Evolutionary conservation across 2,888 invertebrate genomes (phyloP).

Genomic region (Uloborus plumipes): DNA sequence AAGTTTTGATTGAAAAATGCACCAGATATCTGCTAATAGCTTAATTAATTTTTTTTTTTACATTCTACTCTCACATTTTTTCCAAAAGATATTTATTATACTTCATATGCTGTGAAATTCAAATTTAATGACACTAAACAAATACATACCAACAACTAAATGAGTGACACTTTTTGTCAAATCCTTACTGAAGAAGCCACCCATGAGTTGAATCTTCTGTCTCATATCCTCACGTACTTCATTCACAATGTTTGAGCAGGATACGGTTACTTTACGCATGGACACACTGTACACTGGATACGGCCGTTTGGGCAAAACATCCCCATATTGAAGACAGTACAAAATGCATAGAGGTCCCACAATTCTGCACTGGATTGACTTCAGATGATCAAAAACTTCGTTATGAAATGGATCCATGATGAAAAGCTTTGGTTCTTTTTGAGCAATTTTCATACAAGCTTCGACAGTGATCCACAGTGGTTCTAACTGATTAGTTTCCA

Average conservation of each 20-base stretch:
- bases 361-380: slow-evolving; percentile 77
- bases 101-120: too few relatives aligned
- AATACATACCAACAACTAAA: slow-evolving; percentile 77
- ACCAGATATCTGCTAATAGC: too few relatives aligned
- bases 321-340: slow-evolving; percentile 80
- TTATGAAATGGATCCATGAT: slow-evolving; percentile 85
- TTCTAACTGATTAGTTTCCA: slow-evolving; percentile 76
- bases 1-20: too few relatives aligned
- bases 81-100: too few relatives aligned
- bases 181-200: slow-evolving; percentile 70
- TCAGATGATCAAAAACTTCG: slow-evolving; percentile 77
- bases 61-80: too few relatives aligned
- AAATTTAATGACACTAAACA: not conserved
- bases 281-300: slow-evolving; percentile 86
- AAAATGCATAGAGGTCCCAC: slow-evolving; percentile 86
- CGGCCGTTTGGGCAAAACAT: slow-evolving; percentile 81
- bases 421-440: slow-evolving; percentile 81
- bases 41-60: too few relatives aligned
- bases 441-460: slow-evolving; percentile 75
- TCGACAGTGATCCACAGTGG: slow-evolving; percentile 79
- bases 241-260: slow-evolving; percentile 70
- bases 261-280: slow-evolving; percentile 75
- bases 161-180: slow-evolving; percentile 79
- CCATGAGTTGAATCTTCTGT: slow-evolving; percentile 71
- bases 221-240: slow-evolving; percentile 68